These are phyloP conservation scores for Scaeva pyrastri DNA, from an alignment of 2,888 invertebrate species.

Conservation along the genomic window DNA sequence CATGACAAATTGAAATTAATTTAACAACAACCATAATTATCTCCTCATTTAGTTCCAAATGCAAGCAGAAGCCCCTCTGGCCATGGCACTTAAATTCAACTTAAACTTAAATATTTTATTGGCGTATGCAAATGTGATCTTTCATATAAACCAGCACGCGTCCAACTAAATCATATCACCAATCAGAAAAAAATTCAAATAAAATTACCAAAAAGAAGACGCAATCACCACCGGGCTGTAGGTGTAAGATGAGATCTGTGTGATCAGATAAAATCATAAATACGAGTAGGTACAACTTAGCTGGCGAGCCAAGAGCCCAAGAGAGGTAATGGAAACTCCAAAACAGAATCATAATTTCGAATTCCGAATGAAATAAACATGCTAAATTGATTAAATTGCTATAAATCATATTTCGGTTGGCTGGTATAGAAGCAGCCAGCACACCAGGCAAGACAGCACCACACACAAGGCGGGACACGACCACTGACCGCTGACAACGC, in stretches of 20 bases:
- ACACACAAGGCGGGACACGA: conserved; percentile 15
- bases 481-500: not conserved
- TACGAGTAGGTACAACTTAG: not conserved
- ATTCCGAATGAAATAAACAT: conserved; percentile 79
- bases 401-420: conserved; percentile 81
- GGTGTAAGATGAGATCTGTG: conserved; percentile 72
- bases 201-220: conserved; percentile 36
- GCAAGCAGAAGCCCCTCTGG: conserved; percentile 32
- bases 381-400: conserved; percentile 83
- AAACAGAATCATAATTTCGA: conserved; percentile 71
- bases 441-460: conserved; percentile 10
- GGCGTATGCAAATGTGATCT: conserved; percentile 63
- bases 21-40: conserved; percentile 42
- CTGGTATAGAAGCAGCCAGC: conserved; percentile 15
- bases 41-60: conserved; percentile 17
- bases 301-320: conserved; percentile 16
- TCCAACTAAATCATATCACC: conserved; percentile 72
- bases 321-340: conserved; percentile 66
- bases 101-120: conserved; percentile 59
- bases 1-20: conserved; percentile 34
- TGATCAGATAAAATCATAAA: conserved; percentile 67
- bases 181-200: conserved; percentile 60
- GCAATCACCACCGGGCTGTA: conserved; percentile 49
- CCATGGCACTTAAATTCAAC: conserved; percentile 24
- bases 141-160: conserved; percentile 73